Percentiles rank a stretch among this genome's conserved stretches.
These are phyloP conservation scores for Sceloporus undulatus DNA, from an alignment of 2,113 vertebrate species.

Conservation along the genomic window DNA sequence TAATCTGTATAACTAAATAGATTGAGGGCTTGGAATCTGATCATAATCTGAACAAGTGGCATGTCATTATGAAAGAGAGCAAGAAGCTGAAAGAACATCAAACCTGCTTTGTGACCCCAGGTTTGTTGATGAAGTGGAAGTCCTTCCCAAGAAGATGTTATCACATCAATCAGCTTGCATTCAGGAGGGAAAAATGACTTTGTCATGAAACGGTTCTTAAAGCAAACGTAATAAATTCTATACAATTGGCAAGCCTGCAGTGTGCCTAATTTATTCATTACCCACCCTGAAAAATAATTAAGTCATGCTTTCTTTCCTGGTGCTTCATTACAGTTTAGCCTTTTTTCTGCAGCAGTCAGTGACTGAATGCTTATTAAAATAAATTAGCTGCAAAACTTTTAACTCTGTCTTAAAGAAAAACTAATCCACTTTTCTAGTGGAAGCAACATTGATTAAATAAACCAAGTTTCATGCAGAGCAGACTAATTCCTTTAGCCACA, in stretches of 20 bases:
- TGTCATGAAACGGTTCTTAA: slow-evolving; percentile 83
- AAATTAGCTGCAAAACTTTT: slow-evolving; percentile 87
- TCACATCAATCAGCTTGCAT: slow-evolving; percentile 77
- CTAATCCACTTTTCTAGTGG: slow-evolving; percentile 81
- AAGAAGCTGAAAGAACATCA: slow-evolving; percentile 68
- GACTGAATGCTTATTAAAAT: slow-evolving; percentile 85
- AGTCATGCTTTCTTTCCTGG: slow-evolving; percentile 80
- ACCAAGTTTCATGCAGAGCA: slow-evolving; percentile 78
- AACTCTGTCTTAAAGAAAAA: slow-evolving; percentile 84
- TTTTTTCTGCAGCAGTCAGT: slow-evolving; percentile 77
- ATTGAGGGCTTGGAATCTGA: slow-evolving; percentile 53
- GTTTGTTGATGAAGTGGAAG: slow-evolving; percentile 70
- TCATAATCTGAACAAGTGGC: slow-evolving; percentile 63
- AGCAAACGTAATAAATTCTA: slow-evolving; percentile 84
- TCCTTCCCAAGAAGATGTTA: slow-evolving; percentile 70
- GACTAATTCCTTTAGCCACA: slow-evolving; percentile 85
- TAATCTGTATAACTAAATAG: slow-evolving; percentile 59
- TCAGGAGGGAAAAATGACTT: slow-evolving; percentile 81
- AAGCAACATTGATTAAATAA: slow-evolving; percentile 84
- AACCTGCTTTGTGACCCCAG: slow-evolving; percentile 61
- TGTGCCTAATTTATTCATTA: slow-evolving; percentile 89
- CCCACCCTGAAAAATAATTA: slow-evolving; percentile 85
- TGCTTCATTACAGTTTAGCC: slow-evolving; percentile 80
- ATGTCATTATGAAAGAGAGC: slow-evolving; percentile 69
- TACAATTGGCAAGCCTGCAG: slow-evolving; percentile 78